A percentile compares a stretch with the other conserved stretches of the same genome.
phyloP scores from a whole-genome alignment of 1,140 invertebrate genomes.

The Leptopilina clavipes region DNA sequence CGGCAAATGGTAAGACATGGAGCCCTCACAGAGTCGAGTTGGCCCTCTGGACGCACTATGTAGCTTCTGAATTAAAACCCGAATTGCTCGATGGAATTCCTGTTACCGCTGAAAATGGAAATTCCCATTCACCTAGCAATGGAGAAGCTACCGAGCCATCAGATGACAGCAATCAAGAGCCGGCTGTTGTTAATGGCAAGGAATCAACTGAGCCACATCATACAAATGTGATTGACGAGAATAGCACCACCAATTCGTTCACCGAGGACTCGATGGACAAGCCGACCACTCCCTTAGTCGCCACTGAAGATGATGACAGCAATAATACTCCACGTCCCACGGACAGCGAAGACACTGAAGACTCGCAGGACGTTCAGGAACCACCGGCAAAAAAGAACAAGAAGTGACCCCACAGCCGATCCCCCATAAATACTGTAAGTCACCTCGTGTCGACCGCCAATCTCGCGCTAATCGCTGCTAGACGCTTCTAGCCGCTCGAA shows the following conservation, averaged over 20 bases:
- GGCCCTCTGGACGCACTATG: constrained; percentile 92
- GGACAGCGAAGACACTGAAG: constrained; percentile 71
- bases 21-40: constrained; percentile 91
- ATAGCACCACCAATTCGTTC: constrained; percentile 81
- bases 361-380: constrained; percentile 70
- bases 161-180: constrained; percentile 55
- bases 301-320: constrained; percentile 69
- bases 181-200: constrained; percentile 64
- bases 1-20: constrained; percentile 79
- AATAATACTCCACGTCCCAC: constrained; percentile 71
- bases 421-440: constrained; percentile 55
- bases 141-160: constrained; percentile 57
- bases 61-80: constrained; percentile 88
- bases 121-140: constrained; percentile 68
- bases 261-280: constrained; percentile 83
- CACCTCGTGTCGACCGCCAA: constrained; percentile 65
- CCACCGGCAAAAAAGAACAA: constrained; percentile 72
- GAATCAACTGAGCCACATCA: constrained; percentile 50
- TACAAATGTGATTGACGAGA: constrained; percentile 72
- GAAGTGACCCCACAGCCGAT: constrained; percentile 69
- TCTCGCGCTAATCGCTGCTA: constrained; percentile 65
- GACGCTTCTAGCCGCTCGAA: constrained; percentile 62
- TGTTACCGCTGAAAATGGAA: constrained; percentile 75
- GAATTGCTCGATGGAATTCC: constrained; percentile 87
- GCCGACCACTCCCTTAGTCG: constrained; percentile 71